A percentile compares a stretch with the other conserved stretches of the same genome.
Conservation (phyloP, 2,888 invertebrate genomes). For the Nebria salina region DNA sequence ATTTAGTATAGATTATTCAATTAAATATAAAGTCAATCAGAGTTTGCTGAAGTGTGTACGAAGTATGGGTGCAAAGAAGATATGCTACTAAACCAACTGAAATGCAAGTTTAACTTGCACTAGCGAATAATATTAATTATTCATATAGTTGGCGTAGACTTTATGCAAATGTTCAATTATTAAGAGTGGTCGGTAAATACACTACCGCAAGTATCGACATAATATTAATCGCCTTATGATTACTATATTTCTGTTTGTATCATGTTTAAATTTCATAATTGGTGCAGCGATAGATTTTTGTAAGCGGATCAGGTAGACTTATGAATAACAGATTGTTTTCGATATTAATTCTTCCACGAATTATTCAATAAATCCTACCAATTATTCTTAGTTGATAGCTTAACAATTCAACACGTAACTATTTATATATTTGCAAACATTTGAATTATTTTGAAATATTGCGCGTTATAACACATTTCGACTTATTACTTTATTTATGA, state of each 20-base stretch:
- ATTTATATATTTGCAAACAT: neutral
- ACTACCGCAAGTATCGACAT: neutral
- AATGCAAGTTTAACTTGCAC: neutral
- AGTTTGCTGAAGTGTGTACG: neutral
- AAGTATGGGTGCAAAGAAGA: slow-evolving; percentile 3
- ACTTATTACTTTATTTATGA: no score
- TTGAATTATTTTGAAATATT: no score
- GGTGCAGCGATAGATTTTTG: neutral
- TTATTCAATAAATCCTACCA: neutral
- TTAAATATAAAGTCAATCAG: neutral
- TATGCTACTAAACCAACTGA: neutral
- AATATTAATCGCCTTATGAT: neutral
- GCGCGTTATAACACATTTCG: no score
- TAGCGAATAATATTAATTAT: neutral
- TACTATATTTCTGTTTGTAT: neutral
- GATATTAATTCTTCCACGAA: neutral
- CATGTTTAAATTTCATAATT: neutral
- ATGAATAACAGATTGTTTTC: neutral
- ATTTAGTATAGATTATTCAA: neutral
- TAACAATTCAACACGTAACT: neutral
- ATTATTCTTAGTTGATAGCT: neutral
- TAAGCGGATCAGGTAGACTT: neutral
- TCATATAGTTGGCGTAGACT: neutral
- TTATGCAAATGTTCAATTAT: neutral
- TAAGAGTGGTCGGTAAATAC: neutral